phyloP scores from a whole-genome alignment of 2,113 vertebrate genomes.

The Pavo muticus region DNA sequence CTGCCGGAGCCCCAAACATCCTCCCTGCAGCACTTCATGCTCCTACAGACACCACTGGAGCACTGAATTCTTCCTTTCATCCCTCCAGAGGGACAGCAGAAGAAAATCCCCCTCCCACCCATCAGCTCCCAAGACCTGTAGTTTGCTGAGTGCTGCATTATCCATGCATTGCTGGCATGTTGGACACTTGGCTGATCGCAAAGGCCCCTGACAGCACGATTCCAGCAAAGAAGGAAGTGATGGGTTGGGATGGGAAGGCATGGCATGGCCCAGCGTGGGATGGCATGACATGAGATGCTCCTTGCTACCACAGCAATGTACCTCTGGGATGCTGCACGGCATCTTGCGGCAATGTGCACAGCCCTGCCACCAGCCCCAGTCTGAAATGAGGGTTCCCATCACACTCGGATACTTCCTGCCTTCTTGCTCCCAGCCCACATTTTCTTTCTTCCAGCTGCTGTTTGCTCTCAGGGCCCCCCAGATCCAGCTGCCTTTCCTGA shows the following conservation, averaged over 20 bases:
- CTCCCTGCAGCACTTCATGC: not conserved
- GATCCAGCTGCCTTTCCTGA: not conserved
- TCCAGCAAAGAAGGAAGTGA: not conserved
- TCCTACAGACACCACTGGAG: not conserved
- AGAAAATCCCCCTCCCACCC: not conserved
- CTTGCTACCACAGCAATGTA: not conserved
- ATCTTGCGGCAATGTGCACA: not conserved
- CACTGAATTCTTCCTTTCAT: not conserved
- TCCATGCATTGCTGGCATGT: fast-evolving
- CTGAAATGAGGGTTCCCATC: not conserved
- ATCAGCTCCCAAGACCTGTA: not conserved
- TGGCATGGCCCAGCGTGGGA: too few relatives aligned
- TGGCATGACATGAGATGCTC: not conserved
- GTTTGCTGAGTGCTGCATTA: conserved; percentile 10
- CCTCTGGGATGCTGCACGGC: fast-evolving
- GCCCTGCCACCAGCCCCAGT: not conserved
- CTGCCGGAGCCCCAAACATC: not conserved
- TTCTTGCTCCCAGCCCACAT: not conserved
- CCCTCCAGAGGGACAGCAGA: not conserved
- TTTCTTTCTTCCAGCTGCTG: not conserved
- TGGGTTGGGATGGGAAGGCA: too few relatives aligned
- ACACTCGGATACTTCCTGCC: not conserved
- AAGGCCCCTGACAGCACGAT: not conserved
- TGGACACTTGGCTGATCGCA: conserved; percentile 16
- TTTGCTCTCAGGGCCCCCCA: not conserved